phyloP scores from a whole-genome alignment of 2,797 vertebrate genomes.

The Agapornis canus region DNA sequence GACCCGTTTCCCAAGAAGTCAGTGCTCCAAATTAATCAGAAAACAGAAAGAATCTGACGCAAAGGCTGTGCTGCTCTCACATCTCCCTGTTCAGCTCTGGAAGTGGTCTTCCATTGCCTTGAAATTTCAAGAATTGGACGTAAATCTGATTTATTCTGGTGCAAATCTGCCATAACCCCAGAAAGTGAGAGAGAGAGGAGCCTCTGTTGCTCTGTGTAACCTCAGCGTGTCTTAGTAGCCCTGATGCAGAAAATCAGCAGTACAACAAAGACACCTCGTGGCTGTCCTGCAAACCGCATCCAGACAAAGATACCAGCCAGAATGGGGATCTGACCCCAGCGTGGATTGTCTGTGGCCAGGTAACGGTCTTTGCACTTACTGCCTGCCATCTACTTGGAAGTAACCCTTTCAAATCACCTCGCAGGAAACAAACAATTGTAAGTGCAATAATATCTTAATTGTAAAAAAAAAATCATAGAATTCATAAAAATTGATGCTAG shows the following conservation, averaged over 20 bases:
- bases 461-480: background rate
- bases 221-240: accelerated
- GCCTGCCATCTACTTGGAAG: background rate
- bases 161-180: background rate
- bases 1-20: background rate
- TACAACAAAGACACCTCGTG: slow-evolving; percentile 73
- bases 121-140: background rate
- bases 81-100: background rate
- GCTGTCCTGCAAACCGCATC: slow-evolving; percentile 49
- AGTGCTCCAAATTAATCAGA: background rate
- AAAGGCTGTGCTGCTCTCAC: background rate
- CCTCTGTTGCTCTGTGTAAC: accelerated
- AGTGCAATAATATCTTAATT: background rate
- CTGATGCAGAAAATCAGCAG: background rate
- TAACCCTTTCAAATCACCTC: background rate
- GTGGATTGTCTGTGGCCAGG: accelerated
- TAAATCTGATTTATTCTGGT: background rate
- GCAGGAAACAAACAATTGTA: background rate
- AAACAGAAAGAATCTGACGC: background rate
- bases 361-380: background rate
- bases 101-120: background rate
- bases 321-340: accelerated
- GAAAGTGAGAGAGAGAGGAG: background rate
- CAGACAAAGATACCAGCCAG: background rate
- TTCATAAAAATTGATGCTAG: background rate